A percentile compares a stretch with the other conserved stretches of the same genome.
phyloP scores from a whole-genome alignment of 1,140 invertebrate genomes.

The Drosophila miranda region DNA sequence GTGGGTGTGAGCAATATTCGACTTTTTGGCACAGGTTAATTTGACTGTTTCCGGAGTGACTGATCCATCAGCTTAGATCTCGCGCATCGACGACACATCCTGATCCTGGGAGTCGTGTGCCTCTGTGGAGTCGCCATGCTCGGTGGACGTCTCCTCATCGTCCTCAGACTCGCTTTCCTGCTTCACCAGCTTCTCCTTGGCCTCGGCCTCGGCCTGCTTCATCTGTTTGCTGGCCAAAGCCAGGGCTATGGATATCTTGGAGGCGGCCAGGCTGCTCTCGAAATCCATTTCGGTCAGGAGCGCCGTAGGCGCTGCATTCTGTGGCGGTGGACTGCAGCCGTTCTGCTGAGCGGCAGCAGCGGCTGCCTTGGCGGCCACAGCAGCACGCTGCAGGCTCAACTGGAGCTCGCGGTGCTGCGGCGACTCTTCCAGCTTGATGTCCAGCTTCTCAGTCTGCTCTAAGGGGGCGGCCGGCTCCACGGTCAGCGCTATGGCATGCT shows the following conservation, averaged over 20 bases:
- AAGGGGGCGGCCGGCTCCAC: slow-evolving; percentile 76
- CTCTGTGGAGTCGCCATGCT: slow-evolving; percentile 55
- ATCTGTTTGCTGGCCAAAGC: slow-evolving; percentile 9
- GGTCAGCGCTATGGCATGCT: slow-evolving; percentile 74
- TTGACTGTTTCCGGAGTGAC: slow-evolving; percentile 50
- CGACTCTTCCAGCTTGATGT: slow-evolving; percentile 76
- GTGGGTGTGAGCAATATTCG: slow-evolving; percentile 72
- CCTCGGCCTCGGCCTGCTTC: slow-evolving; percentile 1
- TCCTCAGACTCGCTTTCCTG: slow-evolving; percentile 45
- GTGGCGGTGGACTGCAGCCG: slow-evolving; percentile 29
- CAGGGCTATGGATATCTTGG: slow-evolving; percentile 75
- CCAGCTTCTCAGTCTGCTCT: slow-evolving; percentile 78
- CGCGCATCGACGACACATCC: slow-evolving; percentile 52
- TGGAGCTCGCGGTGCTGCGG: slow-evolving; percentile 69
- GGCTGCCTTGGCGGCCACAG: slow-evolving; percentile 35
- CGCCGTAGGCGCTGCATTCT: slow-evolving; percentile 13
- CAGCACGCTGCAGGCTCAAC: slow-evolving; percentile 62
- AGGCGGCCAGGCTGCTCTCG: slow-evolving; percentile 75
- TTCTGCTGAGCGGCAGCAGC: slow-evolving; percentile 33
- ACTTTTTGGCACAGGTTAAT: slow-evolving; percentile 76
- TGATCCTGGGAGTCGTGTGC: slow-evolving; percentile 64
- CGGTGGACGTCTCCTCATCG: slow-evolving; percentile 52
- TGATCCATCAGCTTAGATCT: slow-evolving; percentile 16
- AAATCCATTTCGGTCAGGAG: slow-evolving; percentile 69
- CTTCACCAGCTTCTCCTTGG: slow-evolving; percentile 18